These are phyloP conservation scores for Polylopha cassiicola DNA, from an alignment of 2,888 invertebrate species.

Conservation along the genomic window DNA sequence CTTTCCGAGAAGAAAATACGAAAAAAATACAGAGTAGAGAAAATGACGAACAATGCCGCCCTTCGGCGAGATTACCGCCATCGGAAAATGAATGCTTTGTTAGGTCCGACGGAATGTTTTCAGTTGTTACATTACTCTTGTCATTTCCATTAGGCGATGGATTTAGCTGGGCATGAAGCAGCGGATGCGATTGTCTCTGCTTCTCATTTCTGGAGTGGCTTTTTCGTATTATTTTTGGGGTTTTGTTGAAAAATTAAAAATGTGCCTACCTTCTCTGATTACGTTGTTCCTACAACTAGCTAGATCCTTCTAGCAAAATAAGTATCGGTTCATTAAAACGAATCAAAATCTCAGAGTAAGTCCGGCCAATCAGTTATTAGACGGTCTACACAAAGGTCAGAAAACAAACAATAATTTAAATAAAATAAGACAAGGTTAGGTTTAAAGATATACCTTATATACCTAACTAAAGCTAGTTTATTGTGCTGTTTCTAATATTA, in stretches of 20 bases:
- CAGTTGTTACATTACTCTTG: conserved; percentile 72
- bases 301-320: no score
- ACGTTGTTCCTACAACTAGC: no score
- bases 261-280: no score
- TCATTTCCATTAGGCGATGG: conserved; percentile 60
- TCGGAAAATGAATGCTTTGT: conserved; percentile 76
- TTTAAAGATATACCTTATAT: no score
- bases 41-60: conserved; percentile 74
- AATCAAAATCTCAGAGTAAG: no score
- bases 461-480: no score
- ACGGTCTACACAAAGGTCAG: no score
- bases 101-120: conserved; percentile 64
- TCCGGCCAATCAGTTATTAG: no score
- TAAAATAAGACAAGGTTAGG: no score
- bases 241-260: conserved; percentile 18
- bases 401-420: no score
- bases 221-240: conserved; percentile 21
- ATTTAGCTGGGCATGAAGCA: conserved; percentile 50
- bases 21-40: conserved; percentile 57
- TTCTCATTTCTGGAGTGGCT: conserved; percentile 50
- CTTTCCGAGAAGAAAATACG: conserved; percentile 66
- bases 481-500: no score
- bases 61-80: conserved; percentile 76
- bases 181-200: conserved; percentile 44
- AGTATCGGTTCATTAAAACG: no score